A percentile compares a stretch with the other conserved stretches of the same genome.
phyloP scores from a whole-genome alignment of 1,140 invertebrate species.

The Eupristina koningsbergeri region DNA sequence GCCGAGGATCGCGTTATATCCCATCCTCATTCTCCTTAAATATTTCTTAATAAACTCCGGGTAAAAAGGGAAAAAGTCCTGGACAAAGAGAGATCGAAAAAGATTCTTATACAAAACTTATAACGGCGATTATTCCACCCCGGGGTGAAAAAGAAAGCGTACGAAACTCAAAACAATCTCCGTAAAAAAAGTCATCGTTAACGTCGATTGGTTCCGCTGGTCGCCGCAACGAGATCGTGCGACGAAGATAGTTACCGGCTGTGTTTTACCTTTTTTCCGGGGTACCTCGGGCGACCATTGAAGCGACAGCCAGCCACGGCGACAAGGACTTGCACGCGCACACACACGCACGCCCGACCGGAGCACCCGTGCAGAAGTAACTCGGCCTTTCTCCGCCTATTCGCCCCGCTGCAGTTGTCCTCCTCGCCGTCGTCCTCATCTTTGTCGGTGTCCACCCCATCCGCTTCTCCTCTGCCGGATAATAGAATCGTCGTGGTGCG shows the following conservation, averaged over 20 bases:
- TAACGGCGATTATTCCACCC: slow-evolving; percentile 28
- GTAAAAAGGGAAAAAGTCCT: not conserved
- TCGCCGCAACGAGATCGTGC: slow-evolving; percentile 46
- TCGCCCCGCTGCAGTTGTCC: no score
- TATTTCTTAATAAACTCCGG: slow-evolving; percentile 31
- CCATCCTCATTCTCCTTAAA: slow-evolving; percentile 33
- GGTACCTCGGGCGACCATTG: slow-evolving; percentile 32
- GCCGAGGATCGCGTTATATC: not conserved
- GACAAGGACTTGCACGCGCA: not conserved
- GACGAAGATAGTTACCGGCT: slow-evolving; percentile 50
- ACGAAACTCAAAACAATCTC: slow-evolving; percentile 56
- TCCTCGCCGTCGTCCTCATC: no score
- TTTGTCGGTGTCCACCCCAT: slow-evolving; percentile 17
- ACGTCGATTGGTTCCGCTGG: slow-evolving; percentile 41
- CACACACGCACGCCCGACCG: not conserved
- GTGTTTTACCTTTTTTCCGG: slow-evolving; percentile 43
- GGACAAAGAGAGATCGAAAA: slow-evolving; percentile 29
- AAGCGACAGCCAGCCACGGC: slow-evolving; percentile 41
- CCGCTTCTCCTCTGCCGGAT: slow-evolving; percentile 52
- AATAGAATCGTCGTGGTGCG: slow-evolving; percentile 61
- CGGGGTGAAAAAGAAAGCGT: slow-evolving; percentile 28
- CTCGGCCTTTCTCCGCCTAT: slow-evolving; percentile 25
- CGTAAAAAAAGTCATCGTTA: slow-evolving; percentile 52
- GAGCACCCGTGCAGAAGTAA: slow-evolving; percentile 32
- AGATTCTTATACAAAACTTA: slow-evolving; percentile 33